These are phyloP conservation scores for Alouatta caraya DNA, from an alignment of 2,797 vertebrate genomes.

Conservation along the genomic window DNA sequence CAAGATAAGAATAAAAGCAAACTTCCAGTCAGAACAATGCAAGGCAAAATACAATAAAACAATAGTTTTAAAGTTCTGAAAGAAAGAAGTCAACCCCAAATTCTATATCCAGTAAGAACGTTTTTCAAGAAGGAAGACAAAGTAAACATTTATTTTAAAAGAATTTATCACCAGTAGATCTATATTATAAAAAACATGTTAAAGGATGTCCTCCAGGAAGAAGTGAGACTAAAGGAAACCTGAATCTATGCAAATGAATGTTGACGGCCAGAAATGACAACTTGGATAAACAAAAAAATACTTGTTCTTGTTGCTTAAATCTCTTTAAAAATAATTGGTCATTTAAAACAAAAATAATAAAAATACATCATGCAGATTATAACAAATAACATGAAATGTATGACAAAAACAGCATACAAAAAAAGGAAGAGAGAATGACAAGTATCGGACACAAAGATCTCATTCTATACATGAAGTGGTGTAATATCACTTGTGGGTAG, in stretches of 20 bases:
- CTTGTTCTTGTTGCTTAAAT: neutral
- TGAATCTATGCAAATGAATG: neutral
- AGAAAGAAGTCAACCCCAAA: neutral
- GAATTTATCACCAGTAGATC: neutral
- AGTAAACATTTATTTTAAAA: neutral
- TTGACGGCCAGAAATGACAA: neutral
- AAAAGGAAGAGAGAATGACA: neutral
- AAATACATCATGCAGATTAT: neutral
- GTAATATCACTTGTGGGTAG: neutral
- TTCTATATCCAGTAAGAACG: neutral
- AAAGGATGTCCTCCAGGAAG: neutral
- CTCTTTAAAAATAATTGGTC: neutral
- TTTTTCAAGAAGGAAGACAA: neutral
- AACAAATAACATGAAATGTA: neutral
- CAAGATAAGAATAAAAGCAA: neutral
- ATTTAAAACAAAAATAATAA: constrained; percentile 23
- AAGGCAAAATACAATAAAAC: neutral
- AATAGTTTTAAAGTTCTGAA: neutral
- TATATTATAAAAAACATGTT: neutral
- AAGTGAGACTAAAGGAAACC: neutral
- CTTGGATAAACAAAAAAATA: neutral
- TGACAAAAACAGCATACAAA: neutral
- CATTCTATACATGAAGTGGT: neutral
- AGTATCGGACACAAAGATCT: neutral
- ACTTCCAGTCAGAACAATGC: neutral